Percentiles rank a stretch among this genome's conserved stretches.
These are phyloP conservation scores for Andinoacara biseriatus DNA, from an alignment of 2,113 vertebrate genomes.

Conservation along the genomic window DNA sequence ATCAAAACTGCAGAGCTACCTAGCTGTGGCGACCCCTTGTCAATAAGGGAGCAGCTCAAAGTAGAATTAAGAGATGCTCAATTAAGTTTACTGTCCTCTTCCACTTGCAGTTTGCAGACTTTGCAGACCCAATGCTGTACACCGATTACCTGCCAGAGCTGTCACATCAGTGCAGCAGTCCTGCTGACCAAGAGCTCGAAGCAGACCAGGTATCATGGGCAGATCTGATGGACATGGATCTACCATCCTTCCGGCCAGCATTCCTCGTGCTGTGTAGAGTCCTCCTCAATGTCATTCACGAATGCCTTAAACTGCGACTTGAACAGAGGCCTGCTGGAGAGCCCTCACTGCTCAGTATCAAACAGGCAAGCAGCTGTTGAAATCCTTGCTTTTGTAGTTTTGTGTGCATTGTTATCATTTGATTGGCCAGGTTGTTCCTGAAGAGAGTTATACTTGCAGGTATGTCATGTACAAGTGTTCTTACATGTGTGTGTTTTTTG, in stretches of 20 bases:
- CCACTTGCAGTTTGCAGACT: constrained; percentile 87
- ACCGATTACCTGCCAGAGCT: constrained; percentile 92
- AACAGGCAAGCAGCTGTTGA: constrained; percentile 85
- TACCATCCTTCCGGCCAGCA: constrained; percentile 95
- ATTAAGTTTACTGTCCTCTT: not conserved
- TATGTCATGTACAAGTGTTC: not conserved
- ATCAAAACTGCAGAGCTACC: not conserved
- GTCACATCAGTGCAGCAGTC: constrained; percentile 75
- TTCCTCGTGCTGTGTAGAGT: constrained; percentile 96
- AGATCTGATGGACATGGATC: constrained; percentile 92
- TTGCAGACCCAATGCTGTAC: constrained; percentile 91
- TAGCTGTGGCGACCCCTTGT: not conserved
- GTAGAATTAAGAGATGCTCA: not conserved
- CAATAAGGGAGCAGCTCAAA: not conserved
- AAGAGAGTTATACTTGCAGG: not conserved
- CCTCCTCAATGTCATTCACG: constrained; percentile 96
- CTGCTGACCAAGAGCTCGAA: constrained; percentile 80
- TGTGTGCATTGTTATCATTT: not conserved
- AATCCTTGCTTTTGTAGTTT: not conserved
- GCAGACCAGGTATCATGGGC: constrained; percentile 88
- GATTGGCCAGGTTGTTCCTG: not conserved
- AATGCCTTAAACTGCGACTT: constrained; percentile 95
- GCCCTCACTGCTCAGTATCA: constrained; percentile 96
- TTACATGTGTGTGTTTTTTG: constrained; percentile 8
- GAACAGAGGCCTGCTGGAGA: constrained; percentile 98